Base-by-base conservation (phyloP, 2,888 invertebrate species). In the Mechanitis messenoides region DNA sequence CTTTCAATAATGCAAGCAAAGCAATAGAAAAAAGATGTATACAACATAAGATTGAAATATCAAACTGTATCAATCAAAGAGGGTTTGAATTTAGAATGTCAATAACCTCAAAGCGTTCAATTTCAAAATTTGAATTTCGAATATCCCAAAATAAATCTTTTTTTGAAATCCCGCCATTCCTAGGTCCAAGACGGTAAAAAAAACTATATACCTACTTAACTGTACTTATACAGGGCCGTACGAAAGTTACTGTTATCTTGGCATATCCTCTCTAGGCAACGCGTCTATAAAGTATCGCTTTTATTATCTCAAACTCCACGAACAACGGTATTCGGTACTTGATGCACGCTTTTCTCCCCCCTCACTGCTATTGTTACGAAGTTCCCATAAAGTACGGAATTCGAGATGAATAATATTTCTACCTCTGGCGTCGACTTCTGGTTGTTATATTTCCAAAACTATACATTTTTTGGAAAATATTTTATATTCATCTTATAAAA, bases 191-290 rank as follows among this genome's bases (percentile, higher is more conserved):
- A 77, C 80, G 79, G 76, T 77, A 80, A 77, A 78, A 20, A 76
- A 80, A 83, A 80, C 80, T 81, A 77, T 68, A 70, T 74, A 78
- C 72, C 67, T 72, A 73, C 70, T 70, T 67, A 74, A 75, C 73
- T 69, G 75, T 83, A 84, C 79, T 79, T 85, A 85, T 80, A 83
- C 64, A 84, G 85, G 83, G 83, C 80, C 81, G 85, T 86, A 89
- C 88, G 86, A 90, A 90, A 91, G 89, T 90, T 90, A 90, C 91
- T 90, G 90, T 91, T 91, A 91, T 90, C 90, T 91, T 88, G 89
- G 88, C 89, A 90, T 90, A 90, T 91, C 91, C 91, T 90, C 90
- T 88, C 88, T 88, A 89, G 90, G 87, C 87, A 81, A 83, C 79
- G 80, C 84, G 85, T 75, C 80, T 31, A 50, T 50, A 50, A 50